Conservation (phyloP, 2,113 vertebrate genomes). For the Oceanites oceanicus region DNA sequence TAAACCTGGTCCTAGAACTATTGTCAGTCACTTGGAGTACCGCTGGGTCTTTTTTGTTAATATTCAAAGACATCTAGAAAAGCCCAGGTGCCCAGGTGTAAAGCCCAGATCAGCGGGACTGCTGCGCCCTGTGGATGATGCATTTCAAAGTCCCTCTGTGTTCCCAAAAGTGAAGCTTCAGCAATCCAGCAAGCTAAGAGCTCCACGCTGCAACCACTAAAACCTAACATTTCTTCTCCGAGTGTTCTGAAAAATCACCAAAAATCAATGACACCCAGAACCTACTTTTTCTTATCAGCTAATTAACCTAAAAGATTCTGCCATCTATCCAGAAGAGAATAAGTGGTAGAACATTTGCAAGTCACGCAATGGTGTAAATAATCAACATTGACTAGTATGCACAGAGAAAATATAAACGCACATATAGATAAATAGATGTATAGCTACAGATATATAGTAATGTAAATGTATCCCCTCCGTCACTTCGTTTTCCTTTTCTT, state of each 20-base stretch:
- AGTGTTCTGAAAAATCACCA: neutral
- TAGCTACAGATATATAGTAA: accelerated
- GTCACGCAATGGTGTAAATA: neutral
- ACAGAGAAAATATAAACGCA: neutral
- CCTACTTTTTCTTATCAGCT: neutral
- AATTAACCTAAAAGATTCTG: neutral
- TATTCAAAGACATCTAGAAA: neutral
- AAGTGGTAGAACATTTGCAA: neutral
- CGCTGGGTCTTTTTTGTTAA: neutral
- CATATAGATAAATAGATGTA: neutral
- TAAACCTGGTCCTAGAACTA: neutral
- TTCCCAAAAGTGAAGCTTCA: neutral
- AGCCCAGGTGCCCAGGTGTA: neutral
- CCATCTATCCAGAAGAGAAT: neutral
- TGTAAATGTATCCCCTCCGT: neutral
- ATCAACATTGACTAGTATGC: neutral
- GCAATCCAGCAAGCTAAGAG: neutral
- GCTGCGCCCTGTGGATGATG: neutral
- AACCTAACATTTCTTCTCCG: neutral
- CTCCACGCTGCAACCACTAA: neutral
- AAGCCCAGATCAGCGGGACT: neutral
- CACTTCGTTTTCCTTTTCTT: neutral
- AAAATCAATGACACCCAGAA: neutral
- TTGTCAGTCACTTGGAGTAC: neutral
- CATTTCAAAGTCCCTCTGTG: neutral